These are phyloP conservation scores for Suillia variegata DNA, from an alignment of 2,888 invertebrate species.

Conservation along the genomic window DNA sequence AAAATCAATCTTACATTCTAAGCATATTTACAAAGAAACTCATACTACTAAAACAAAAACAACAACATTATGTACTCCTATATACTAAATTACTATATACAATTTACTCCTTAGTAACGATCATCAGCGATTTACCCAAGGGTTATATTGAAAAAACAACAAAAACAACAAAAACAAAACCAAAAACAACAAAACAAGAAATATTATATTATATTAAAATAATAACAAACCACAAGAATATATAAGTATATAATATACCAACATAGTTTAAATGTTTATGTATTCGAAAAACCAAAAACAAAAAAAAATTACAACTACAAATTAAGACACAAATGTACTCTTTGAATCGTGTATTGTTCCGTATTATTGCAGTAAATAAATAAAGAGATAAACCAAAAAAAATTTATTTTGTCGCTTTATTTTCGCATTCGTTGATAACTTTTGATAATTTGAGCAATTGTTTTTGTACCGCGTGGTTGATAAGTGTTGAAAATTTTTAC, in stretches of 20 bases:
- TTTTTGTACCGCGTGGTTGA: no score
- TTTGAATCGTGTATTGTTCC: conserved; percentile 35
- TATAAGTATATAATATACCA: conserved; percentile 27
- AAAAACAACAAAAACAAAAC: conserved; percentile 3
- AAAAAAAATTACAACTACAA: conserved; percentile 20
- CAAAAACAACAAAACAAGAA: background rate
- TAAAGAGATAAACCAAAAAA: conserved; percentile 21
- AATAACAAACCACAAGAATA: conserved; percentile 5
- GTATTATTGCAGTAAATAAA: conserved; percentile 23
- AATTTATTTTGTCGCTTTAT: background rate
- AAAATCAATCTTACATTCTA: conserved; percentile 10
- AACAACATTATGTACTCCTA: conserved; percentile 30
- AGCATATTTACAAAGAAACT: conserved; percentile 20
- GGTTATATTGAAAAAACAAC: background rate
- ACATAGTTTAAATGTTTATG: conserved; percentile 53
- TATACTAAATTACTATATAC: conserved; percentile 33
- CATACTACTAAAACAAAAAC: conserved; percentile 40
- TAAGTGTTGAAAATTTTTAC: no score
- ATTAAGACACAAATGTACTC: conserved; percentile 24
- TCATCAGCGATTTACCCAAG: conserved; percentile 13
- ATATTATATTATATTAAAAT: background rate
- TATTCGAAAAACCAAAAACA: no score
- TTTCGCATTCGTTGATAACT: no score
- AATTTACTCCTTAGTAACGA: conserved; percentile 14
- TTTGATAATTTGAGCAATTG: no score